Base-by-base conservation (phyloP, 2,797 vertebrate genomes). In the Zalophus californianus region DNA sequence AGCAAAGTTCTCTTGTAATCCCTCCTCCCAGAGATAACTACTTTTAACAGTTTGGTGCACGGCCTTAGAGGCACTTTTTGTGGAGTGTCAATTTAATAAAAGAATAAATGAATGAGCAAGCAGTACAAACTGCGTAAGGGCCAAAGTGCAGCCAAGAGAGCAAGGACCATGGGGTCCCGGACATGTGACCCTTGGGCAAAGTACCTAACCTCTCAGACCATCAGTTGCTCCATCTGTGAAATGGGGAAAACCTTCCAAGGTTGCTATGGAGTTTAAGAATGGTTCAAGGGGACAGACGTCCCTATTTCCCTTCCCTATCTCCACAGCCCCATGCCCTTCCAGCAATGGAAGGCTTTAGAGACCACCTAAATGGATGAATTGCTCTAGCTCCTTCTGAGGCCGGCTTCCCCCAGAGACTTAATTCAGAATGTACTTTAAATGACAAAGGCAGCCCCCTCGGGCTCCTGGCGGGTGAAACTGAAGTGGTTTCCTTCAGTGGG, bases 401-500 rank as follows among this genome's bases (percentile, higher is more conserved):
- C 25, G 2, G 18, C 66, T 91, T 66, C 32, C 72, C 48, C 35
- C 2, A 6, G 60, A 72, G 48, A 58, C 27, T 20, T 32, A 52
- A 73, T 84, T 91, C 77, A 50, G 23, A 48, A 62, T 52, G 15
- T 21, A 52, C 56, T 94, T 95, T 98, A 79, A 84, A 95, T 91
- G 92, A 93, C 77, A 92, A 90, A 96, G 44, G 52, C 20, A 16
- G 29, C 29, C 86, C 86, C 32, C 77, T 88, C 3, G 3, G 52
- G 14, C 41, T 75, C 75, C 77, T 62, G 15, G 52, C 62, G 48
- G 54, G 75, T 98, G 97, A 97, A 95, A 95, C 91, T 86, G 85
- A 95, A 85, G 90, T 16, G 3, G 70, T 96, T 98, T 98, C 98
- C 97, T 97, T 86, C 73, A 97, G 96, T 97, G 93, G 92, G 91